Evolutionary conservation across 37 sponge, comb jelly and placozoan species (phyloP).

Genomic region (Halisarca cf. caerulea): DNA sequence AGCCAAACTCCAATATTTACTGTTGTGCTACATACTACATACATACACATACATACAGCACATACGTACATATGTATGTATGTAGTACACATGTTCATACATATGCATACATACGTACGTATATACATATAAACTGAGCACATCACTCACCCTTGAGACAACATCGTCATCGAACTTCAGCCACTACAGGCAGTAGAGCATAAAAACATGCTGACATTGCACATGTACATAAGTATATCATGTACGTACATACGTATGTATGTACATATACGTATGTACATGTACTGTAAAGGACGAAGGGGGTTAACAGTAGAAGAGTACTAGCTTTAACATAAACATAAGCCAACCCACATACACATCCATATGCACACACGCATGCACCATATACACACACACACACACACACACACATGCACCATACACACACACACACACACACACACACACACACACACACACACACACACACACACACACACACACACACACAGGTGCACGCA

Average conservation of each 20-base stretch:
- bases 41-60: neutral
- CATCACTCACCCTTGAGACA: constrained; percentile 80
- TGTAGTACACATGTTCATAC: neutral
- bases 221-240: neutral
- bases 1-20: neutral
- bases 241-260: neutral
- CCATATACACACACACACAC: no score
- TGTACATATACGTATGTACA: neutral
- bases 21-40: neutral
- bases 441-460: neutral
- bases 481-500: no score
- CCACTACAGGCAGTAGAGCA: no score
- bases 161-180: constrained; percentile 99
- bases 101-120: neutral
- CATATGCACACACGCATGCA: no score
- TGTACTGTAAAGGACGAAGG: neutral
- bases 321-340: no score
- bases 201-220: no score
- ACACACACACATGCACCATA: constrained; percentile 4
- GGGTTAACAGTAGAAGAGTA: no score
- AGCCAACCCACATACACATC: no score
- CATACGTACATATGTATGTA: neutral
- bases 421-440: neutral
- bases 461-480: neutral
- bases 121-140: neutral